A percentile compares a stretch with the other conserved stretches of the same genome.
Conservation (phyloP, 2,888 invertebrate genomes). For the Andrena bucephala region DNA sequence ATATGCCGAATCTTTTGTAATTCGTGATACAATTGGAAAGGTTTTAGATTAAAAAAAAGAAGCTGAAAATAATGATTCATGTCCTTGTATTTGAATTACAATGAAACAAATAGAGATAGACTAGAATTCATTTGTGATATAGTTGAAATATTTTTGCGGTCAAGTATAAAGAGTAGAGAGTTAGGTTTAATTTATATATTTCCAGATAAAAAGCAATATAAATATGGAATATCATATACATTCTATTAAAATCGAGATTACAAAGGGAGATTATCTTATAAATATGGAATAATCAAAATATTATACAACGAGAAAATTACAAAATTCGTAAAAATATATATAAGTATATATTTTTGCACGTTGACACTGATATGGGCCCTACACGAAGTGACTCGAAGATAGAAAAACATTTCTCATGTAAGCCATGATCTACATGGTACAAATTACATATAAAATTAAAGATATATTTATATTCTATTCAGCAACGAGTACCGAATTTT, state of each 20-base stretch:
- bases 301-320: slow-evolving; percentile 13
- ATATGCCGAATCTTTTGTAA: too few relatives aligned
- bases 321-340: slow-evolving; percentile 45
- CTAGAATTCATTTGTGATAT: neutral
- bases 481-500: slow-evolving; percentile 13
- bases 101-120: neutral
- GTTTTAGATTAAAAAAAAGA: too few relatives aligned
- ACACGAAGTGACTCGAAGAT: slow-evolving; percentile 28
- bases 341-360: slow-evolving; percentile 18
- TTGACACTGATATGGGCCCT: neutral
- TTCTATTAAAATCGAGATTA: slow-evolving; percentile 37
- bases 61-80: too few relatives aligned
- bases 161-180: slow-evolving; percentile 34
- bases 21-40: too few relatives aligned
- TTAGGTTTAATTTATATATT: slow-evolving; percentile 33
- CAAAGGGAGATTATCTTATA: slow-evolving; percentile 23
- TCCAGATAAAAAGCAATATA: slow-evolving; percentile 31
- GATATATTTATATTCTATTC: slow-evolving; percentile 32
- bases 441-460: slow-evolving; percentile 49
- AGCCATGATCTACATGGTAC: slow-evolving; percentile 47
- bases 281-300: slow-evolving; percentile 44
- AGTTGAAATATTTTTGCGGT: slow-evolving; percentile 15
- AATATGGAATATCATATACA: slow-evolving; percentile 23
- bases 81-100: too few relatives aligned
- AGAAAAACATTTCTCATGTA: slow-evolving; percentile 23